These are phyloP conservation scores for Aplochiton taeniatus DNA, from an alignment of 2,797 vertebrate genomes.

Conservation along the genomic window DNA sequence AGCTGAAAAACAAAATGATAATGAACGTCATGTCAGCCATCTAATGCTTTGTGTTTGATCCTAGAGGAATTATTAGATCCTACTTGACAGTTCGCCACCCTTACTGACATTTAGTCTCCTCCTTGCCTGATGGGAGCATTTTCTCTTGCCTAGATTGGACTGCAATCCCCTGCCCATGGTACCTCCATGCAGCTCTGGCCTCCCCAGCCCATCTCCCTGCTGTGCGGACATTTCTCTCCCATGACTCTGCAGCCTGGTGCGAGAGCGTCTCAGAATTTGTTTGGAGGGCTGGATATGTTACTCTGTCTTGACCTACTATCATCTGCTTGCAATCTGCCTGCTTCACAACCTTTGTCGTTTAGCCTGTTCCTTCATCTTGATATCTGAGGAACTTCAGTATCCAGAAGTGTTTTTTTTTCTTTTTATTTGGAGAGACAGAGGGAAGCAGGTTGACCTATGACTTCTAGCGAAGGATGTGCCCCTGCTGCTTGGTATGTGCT, in stretches of 20 bases:
- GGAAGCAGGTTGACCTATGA: too few relatives aligned
- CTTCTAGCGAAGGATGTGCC: conserved; percentile 62
- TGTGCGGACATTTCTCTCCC: conserved; percentile 75
- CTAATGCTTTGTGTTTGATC: too few relatives aligned
- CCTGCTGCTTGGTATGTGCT: conserved; percentile 63
- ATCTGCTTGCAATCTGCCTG: too few relatives aligned
- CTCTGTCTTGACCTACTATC: too few relatives aligned
- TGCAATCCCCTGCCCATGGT: conserved; percentile 55
- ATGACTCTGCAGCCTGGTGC: conserved; percentile 51
- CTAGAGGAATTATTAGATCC: too few relatives aligned
- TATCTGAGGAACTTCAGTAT: too few relatives aligned
- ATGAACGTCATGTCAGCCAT: too few relatives aligned
- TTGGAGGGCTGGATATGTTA: background rate
- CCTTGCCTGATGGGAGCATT: conserved; percentile 56
- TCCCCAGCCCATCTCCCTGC: conserved; percentile 72
- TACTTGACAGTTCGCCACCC: too few relatives aligned
- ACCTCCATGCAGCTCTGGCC: conserved; percentile 69
- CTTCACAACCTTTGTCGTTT: too few relatives aligned
- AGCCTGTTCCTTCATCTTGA: too few relatives aligned
- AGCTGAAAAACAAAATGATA: too few relatives aligned
- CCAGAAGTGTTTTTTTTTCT: background rate
- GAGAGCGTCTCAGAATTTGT: conserved; percentile 3
- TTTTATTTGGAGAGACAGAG: background rate
- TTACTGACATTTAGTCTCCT: background rate
- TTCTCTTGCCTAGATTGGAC: conserved; percentile 76